Percentiles rank a stretch among this genome's conserved stretches.
Conservation (phyloP, 1,140 invertebrate genomes). For the Rhagoletis zephyria region DNA sequence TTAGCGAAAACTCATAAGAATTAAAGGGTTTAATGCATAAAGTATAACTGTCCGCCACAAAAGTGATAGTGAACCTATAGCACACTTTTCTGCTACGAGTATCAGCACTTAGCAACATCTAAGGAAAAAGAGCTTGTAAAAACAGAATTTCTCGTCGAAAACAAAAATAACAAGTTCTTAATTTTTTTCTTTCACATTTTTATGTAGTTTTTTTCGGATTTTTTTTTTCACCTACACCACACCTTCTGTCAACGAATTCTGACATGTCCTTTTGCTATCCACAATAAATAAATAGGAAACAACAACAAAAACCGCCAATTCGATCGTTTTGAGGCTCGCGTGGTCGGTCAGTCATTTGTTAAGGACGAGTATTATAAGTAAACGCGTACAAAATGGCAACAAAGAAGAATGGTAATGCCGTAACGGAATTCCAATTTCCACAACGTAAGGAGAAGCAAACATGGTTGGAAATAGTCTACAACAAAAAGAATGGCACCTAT, state of each 20-base stretch:
- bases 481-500: conserved; percentile 79
- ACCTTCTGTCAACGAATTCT: neutral
- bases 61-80: too few relatives aligned
- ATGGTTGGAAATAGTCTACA: conserved; percentile 78
- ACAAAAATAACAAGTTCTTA: neutral
- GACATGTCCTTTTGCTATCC: too few relatives aligned
- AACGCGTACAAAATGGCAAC: conserved; percentile 65
- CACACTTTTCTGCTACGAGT: neutral
- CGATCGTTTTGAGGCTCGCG: neutral
- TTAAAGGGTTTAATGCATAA: too few relatives aligned
- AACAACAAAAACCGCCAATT: conserved; percentile 18
- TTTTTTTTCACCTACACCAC: neutral
- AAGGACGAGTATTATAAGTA: neutral
- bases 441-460: conserved; percentile 75
- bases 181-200: neutral
- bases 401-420: conserved; percentile 64
- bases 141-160: neutral
- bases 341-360: neutral
- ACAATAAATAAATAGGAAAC: neutral
- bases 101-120: neutral
- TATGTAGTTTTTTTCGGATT: neutral
- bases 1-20: too few relatives aligned
- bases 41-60: too few relatives aligned
- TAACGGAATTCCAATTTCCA: conserved; percentile 75
- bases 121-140: neutral